These are phyloP conservation scores for Sarcophaga carnaria DNA, from an alignment of 2,888 invertebrate species.

Conservation along the genomic window DNA sequence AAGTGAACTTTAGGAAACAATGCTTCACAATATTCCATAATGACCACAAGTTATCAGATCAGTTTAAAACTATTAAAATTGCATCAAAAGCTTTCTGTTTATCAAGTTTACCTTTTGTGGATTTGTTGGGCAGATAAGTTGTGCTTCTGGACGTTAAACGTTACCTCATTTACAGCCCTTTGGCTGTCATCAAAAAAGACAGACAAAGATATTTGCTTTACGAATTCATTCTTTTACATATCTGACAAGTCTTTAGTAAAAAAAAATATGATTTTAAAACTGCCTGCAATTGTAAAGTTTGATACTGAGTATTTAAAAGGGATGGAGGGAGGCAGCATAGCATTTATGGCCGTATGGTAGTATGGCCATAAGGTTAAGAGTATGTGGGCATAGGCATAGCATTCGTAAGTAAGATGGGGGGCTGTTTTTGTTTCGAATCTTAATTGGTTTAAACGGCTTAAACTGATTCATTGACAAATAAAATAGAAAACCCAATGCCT, in stretches of 20 bases:
- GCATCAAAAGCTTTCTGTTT: too few relatives aligned
- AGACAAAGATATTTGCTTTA: background rate
- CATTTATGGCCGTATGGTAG: conserved; percentile 6
- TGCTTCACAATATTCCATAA: too few relatives aligned
- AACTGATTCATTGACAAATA: conserved; percentile 68
- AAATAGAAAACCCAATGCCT: conserved; percentile 51
- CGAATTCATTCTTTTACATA: conserved; percentile 32
- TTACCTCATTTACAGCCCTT: too few relatives aligned
- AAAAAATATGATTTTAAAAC: conserved; percentile 43
- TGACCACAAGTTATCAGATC: too few relatives aligned
- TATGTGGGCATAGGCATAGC: too few relatives aligned
- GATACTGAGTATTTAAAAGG: background rate
- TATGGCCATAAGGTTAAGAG: too few relatives aligned
- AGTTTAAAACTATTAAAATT: too few relatives aligned
- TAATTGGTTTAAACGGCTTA: conserved; percentile 70
- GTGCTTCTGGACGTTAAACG: too few relatives aligned
- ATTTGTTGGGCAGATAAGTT: too few relatives aligned
- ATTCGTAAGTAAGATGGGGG: background rate
- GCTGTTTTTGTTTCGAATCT: conserved; percentile 57
- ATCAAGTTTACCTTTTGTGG: too few relatives aligned
- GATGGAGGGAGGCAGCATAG: background rate
- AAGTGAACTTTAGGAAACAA: too few relatives aligned
- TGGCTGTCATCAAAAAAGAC: too few relatives aligned
- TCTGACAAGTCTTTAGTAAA: background rate
- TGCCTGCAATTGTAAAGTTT: conserved; percentile 60